Conservation (phyloP, 2,113 vertebrate species). For the Emydura subglobosa region DNA sequence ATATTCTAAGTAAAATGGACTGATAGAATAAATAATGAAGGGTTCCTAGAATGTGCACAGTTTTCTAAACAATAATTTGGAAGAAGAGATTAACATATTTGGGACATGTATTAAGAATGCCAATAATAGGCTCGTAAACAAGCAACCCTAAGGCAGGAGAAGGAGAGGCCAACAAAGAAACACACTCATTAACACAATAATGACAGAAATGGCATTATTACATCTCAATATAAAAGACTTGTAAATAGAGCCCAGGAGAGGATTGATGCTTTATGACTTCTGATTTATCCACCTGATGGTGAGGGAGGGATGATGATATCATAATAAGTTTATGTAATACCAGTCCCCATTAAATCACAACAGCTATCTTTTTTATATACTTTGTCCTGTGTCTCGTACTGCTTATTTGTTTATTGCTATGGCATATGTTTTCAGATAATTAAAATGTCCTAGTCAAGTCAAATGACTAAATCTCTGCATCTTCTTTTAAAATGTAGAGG, state of each 20-base stretch:
- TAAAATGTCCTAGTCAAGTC: neutral
- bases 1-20: neutral
- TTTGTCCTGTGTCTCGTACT: neutral
- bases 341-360: neutral
- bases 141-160: neutral
- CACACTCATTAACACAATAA: neutral
- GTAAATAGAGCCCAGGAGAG: neutral
- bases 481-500: neutral
- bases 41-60: neutral
- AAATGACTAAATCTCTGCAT: accelerated
- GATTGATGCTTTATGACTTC: neutral
- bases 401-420: neutral
- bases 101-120: neutral
- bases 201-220: neutral
- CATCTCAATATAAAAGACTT: neutral
- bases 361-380: neutral
- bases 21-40: neutral
- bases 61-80: neutral
- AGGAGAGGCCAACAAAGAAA: neutral
- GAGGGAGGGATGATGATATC: neutral
- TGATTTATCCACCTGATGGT: neutral
- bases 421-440: neutral
- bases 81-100: neutral
- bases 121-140: neutral
- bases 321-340: neutral